These are phyloP conservation scores for Tinea trinotella DNA, from an alignment of 2,888 invertebrate species.

Conservation along the genomic window DNA sequence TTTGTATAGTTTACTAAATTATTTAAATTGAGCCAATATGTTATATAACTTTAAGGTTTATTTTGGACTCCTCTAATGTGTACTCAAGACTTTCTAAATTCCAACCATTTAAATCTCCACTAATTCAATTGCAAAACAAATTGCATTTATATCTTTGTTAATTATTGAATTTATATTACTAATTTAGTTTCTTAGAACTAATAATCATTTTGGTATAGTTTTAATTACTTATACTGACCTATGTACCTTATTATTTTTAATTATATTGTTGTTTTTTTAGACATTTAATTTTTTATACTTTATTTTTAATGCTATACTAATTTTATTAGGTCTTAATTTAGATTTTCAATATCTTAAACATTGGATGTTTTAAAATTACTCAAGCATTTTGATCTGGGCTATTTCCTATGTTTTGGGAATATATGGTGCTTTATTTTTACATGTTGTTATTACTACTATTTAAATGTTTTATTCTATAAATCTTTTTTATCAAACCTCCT, in stretches of 20 bases:
- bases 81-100: no score
- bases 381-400: not conserved
- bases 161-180: not conserved
- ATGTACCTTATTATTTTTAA: not conserved
- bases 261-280: not conserved
- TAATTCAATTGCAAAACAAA: not conserved
- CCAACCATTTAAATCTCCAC: not conserved
- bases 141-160: not conserved
- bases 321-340: no score
- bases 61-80: no score
- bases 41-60: no score
- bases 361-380: not conserved
- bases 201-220: not conserved
- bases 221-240: not conserved
- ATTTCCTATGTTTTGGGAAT: no score
- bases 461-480: not conserved
- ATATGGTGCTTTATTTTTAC: not conserved
- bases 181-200: no score
- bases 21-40: no score
- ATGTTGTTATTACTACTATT: not conserved
- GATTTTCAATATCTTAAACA: no score
- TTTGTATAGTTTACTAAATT: no score
- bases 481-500: no score
- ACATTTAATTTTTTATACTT: no score
- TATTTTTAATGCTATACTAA: not conserved